Base-by-base conservation (phyloP, 1,140 invertebrate species). In the Ceratina calcarata region DNA sequence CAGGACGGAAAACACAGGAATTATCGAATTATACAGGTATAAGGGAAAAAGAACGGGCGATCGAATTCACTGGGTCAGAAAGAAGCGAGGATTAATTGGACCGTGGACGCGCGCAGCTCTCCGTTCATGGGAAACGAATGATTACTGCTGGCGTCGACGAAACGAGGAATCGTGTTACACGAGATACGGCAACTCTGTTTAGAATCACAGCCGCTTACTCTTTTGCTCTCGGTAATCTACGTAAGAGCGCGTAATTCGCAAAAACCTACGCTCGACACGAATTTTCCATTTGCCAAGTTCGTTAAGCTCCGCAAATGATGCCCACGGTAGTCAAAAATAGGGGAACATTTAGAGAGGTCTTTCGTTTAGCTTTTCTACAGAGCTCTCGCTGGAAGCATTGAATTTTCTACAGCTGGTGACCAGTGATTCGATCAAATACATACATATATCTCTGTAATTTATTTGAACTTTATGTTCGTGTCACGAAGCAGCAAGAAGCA, bases 11-110 rank as follows among this genome's bases (percentile, higher is more conserved):
- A 69, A 69, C 55, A 61, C 65, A 55, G 15, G 68, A 53, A 78
- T 78, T 71, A 78, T 71, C 58, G 49, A 78, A 78, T 78, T 62
- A 71, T 71, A 55, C 37, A 37, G 64, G 27, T 18, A 8, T 0
- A 15, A 16, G 27, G 12, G 37, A 20, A 16, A 55, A 78, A 70
- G 37, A 16, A 10, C 2, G 49, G 75, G 37, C 37, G 37, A 68
- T 68, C 64, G 45, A 24, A 51, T 64, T n/a, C 49, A 16, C 20
- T 18, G n/a, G 3, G 16, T 0, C 12, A 15, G 49, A 55, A 78
- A 37, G 55, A 22, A 62, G 37, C 49, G 49, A 37, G 58, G 27
- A 51, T 62, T 70, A 78, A 71, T 78, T 78, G 76, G 68, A 71
- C 12, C n/a, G n/a, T 22, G 60, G n/a, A 1, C 45, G n/a, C 22